phyloP scores from a whole-genome alignment of 2,113 vertebrate species.

The Aegithalos caudatus region DNA sequence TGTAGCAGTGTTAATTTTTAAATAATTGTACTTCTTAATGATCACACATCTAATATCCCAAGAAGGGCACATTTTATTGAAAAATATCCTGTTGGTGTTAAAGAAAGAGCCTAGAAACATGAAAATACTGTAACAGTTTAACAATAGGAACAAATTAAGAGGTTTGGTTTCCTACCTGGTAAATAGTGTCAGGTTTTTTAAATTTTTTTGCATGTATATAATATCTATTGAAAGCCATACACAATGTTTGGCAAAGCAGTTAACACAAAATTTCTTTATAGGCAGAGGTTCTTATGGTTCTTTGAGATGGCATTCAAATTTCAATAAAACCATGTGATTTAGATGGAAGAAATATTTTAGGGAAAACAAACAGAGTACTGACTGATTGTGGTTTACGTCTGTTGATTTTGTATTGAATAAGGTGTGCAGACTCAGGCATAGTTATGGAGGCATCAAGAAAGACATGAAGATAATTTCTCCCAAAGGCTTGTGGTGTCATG shows the following conservation, averaged over 20 bases:
- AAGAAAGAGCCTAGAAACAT: background rate
- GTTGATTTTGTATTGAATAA: background rate
- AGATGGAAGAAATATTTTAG: background rate
- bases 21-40: background rate
- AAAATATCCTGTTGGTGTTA: background rate
- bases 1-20: background rate
- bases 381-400: background rate
- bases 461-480: background rate
- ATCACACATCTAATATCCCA: background rate
- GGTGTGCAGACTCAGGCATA: background rate
- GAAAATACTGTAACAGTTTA: background rate
- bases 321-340: background rate
- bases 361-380: background rate
- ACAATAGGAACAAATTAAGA: background rate
- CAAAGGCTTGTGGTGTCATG: background rate
- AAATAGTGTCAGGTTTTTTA: background rate
- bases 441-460: background rate
- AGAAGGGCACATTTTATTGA: background rate
- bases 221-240: background rate
- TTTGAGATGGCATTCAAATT: background rate
- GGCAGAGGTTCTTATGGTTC: background rate
- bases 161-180: background rate
- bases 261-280: background rate
- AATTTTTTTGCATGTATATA: background rate
- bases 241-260: background rate